Evolutionary conservation across 2,113 vertebrate genomes (phyloP).

Genomic region (Mionectes macconnelli): DNA sequence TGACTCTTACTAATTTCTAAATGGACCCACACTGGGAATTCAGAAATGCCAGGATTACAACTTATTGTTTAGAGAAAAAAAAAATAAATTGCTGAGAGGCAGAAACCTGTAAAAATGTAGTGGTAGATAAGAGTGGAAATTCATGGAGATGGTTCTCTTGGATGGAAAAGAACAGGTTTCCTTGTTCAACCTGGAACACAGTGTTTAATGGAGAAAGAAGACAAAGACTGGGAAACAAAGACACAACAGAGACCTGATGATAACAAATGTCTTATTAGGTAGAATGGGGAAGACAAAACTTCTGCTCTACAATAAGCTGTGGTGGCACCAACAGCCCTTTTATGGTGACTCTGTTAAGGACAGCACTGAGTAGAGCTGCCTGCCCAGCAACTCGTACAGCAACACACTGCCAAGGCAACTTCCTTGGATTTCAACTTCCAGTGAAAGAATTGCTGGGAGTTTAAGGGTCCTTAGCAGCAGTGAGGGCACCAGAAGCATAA

Average conservation of each 20-base stretch:
- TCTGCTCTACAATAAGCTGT: neutral
- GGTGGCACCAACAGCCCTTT: neutral
- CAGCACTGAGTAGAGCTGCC: neutral
- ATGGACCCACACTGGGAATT: neutral
- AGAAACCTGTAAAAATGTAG: neutral
- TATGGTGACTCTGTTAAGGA: neutral
- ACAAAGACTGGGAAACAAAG: neutral
- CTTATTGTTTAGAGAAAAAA: neutral
- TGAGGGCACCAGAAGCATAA: neutral
- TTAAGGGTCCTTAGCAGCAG: neutral
- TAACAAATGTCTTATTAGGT: neutral
- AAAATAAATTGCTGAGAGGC: neutral
- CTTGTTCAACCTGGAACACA: neutral
- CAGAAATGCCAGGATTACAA: slow-evolving; percentile 7
- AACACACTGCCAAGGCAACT: neutral
- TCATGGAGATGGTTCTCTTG: neutral
- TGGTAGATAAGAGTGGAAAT: neutral
- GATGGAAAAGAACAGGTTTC: neutral
- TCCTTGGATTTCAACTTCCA: neutral
- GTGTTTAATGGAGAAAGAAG: neutral
- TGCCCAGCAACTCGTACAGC: neutral
- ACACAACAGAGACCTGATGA: neutral
- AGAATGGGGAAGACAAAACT: neutral
- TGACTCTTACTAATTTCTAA: slow-evolving; percentile 26
- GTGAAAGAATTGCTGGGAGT: neutral